phyloP scores from a whole-genome alignment of 2,797 vertebrate genomes.

The Hyperoplus lanceolatus region DNA sequence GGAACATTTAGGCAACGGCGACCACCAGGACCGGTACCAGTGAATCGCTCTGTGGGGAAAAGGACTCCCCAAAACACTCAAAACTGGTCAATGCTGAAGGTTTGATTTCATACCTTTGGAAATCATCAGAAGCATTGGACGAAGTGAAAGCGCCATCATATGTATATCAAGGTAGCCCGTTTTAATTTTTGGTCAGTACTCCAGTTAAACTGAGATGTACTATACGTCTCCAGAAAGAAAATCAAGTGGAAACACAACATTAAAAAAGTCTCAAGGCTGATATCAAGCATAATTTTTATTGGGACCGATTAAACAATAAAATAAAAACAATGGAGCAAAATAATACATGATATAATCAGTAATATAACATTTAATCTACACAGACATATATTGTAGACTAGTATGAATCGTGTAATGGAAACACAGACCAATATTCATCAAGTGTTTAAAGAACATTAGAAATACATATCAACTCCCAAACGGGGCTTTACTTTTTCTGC shows the following conservation, averaged over 20 bases:
- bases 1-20: slow-evolving; percentile 88
- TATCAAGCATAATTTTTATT: slow-evolving; percentile 13
- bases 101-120: slow-evolving; percentile 40
- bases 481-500: slow-evolving; percentile 14
- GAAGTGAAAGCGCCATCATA: slow-evolving; percentile 40
- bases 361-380: slow-evolving; percentile 4
- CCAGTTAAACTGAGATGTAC: slow-evolving; percentile 29
- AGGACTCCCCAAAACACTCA: slow-evolving; percentile 46
- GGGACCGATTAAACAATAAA: not conserved
- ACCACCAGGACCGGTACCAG: slow-evolving; percentile 88
- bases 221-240: slow-evolving; percentile 4
- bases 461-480: slow-evolving; percentile 49
- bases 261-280: not conserved
- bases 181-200: slow-evolving; percentile 31
- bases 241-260: not conserved
- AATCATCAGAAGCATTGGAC: slow-evolving; percentile 27
- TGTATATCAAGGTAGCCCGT: slow-evolving; percentile 42
- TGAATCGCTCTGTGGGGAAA: slow-evolving; percentile 51
- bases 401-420: slow-evolving; percentile 15
- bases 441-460: slow-evolving; percentile 35
- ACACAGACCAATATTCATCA: slow-evolving; percentile 26
- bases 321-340: not conserved
- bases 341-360: not conserved
- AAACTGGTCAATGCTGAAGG: slow-evolving; percentile 18
- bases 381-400: slow-evolving; percentile 36